These are phyloP conservation scores for Amblyornis subalaris DNA, from an alignment of 2,113 vertebrate species.

Conservation along the genomic window DNA sequence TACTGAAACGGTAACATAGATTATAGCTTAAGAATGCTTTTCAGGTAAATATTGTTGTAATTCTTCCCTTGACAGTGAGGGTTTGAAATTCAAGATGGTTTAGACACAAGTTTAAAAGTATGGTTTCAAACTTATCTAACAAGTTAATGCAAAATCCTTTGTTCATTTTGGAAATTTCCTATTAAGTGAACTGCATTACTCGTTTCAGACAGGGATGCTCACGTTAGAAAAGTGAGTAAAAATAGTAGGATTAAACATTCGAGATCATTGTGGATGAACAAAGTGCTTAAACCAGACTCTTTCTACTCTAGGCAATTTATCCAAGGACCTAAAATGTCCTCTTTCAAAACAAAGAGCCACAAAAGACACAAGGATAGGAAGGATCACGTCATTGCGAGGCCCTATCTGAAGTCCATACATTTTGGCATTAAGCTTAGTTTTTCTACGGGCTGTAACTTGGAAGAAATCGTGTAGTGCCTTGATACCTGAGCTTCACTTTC, in stretches of 20 bases:
- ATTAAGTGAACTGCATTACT: background rate
- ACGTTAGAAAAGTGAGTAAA: background rate
- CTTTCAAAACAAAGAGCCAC: background rate
- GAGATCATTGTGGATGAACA: background rate
- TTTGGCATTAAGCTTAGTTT: background rate
- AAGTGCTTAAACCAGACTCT: background rate
- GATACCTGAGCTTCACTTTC: background rate
- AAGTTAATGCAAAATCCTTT: background rate
- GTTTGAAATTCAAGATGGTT: background rate
- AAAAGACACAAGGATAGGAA: background rate
- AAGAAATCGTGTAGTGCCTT: background rate
- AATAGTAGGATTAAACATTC: background rate
- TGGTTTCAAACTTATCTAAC: background rate
- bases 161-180: background rate
- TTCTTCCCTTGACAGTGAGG: background rate
- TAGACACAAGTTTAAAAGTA: background rate
- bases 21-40: background rate
- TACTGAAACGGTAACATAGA: background rate
- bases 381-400: background rate
- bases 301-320: background rate
- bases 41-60: background rate
- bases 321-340: background rate
- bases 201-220: background rate
- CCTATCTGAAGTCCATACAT: background rate
- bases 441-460: background rate